phyloP scores from a whole-genome alignment of 64 coral and sea anemone genomes.

The Dendrophyllia cribrosa region DNA sequence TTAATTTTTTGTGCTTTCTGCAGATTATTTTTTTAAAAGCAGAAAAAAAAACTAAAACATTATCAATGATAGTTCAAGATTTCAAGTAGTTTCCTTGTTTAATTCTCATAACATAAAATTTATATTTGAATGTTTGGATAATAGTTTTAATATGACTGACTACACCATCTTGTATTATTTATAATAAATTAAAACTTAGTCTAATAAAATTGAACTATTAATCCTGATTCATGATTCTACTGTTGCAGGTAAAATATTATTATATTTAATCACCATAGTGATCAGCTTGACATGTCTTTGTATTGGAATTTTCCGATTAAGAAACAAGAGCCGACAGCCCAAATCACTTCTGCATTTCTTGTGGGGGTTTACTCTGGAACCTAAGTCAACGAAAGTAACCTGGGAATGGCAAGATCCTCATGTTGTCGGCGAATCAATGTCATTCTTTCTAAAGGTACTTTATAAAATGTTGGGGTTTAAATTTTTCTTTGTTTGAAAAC shows the following conservation, averaged over 20 bases:
- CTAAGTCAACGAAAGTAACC: conserved; percentile 43
- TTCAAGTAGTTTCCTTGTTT: no score
- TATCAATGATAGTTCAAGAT: no score
- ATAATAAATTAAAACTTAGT: no score
- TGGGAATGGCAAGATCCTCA: conserved; percentile 86
- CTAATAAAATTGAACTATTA: no score
- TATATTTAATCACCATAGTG: neutral
- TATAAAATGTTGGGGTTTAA: neutral
- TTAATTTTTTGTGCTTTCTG: no score
- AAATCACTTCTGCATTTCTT: conserved; percentile 58
- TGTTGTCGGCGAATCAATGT: conserved; percentile 87
- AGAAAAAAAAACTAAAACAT: no score
- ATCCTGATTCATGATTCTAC: neutral
- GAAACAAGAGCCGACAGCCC: conserved; percentile 29
- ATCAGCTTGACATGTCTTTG: conserved; percentile 1
- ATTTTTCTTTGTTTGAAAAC: no score
- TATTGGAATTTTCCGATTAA: conserved; percentile 12
- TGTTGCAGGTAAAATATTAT: conserved; percentile 62
- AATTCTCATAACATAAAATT: no score
- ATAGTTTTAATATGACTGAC: no score
- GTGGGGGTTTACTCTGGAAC: conserved; percentile 69
- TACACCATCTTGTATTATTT: no score
- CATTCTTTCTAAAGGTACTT: conserved; percentile 84
- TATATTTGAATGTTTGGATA: no score
- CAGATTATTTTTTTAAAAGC: no score